Conservation (phyloP, 2,113 vertebrate species). For the Vulpes lagopus region DNA sequence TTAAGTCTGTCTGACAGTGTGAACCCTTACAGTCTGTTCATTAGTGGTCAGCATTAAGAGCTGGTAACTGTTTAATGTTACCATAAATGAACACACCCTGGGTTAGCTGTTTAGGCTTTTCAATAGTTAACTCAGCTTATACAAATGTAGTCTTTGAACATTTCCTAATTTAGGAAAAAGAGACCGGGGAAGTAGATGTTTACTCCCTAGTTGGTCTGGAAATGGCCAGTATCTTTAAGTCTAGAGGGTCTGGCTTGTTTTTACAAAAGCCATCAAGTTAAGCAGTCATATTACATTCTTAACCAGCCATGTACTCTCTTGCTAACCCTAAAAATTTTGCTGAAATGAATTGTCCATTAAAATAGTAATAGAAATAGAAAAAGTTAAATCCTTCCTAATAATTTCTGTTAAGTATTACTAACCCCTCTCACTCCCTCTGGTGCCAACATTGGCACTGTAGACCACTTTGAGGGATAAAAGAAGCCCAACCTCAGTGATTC, state of each 20-base stretch:
- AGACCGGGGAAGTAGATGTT: background rate
- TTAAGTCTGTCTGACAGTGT: background rate
- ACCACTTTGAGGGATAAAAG: background rate
- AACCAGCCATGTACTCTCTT: background rate
- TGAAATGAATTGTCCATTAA: constrained; percentile 4
- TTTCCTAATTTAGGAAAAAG: constrained; percentile 38
- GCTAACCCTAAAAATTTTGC: background rate
- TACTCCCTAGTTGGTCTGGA: constrained; percentile 13
- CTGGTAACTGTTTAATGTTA: background rate
- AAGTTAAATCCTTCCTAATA: background rate
- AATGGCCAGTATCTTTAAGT: constrained; percentile 1
- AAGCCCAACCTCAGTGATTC: background rate
- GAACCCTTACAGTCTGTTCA: background rate
- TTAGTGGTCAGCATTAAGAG: background rate
- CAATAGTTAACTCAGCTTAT: background rate
- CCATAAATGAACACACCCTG: background rate
- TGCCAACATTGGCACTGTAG: background rate
- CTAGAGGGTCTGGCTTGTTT: background rate
- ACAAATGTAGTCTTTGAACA: background rate
- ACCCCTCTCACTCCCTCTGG: background rate
- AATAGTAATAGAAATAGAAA: background rate
- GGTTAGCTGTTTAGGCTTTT: background rate
- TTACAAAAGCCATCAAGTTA: background rate
- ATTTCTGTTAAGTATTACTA: background rate
- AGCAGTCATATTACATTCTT: background rate